Conservation (phyloP, 2,113 vertebrate genomes). For the Oryctolagus cuniculus region mOryCun1.1 NC_091434.1:28216501-28217000, state of each 20-base stretch:
- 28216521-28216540: neutral
- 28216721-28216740: neutral
- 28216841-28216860: neutral
- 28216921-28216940: neutral
- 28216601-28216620: neutral
- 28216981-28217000: neutral
- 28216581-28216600: neutral
- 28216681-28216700: neutral
- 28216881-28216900: neutral
- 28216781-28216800: neutral
- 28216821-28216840: neutral
- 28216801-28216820: neutral
- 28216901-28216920: conserved; percentile 24
- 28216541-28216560: neutral
- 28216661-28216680: neutral
- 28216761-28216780: neutral
- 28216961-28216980: neutral
- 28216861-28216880: too few species aligned
- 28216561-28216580: neutral
- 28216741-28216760: neutral
- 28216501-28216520: neutral
- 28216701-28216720: neutral
- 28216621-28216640: neutral
- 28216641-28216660: neutral
- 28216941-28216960: neutral